phyloP scores from a whole-genome alignment of 2,797 vertebrate genomes.

The Mycteria americana region DNA sequence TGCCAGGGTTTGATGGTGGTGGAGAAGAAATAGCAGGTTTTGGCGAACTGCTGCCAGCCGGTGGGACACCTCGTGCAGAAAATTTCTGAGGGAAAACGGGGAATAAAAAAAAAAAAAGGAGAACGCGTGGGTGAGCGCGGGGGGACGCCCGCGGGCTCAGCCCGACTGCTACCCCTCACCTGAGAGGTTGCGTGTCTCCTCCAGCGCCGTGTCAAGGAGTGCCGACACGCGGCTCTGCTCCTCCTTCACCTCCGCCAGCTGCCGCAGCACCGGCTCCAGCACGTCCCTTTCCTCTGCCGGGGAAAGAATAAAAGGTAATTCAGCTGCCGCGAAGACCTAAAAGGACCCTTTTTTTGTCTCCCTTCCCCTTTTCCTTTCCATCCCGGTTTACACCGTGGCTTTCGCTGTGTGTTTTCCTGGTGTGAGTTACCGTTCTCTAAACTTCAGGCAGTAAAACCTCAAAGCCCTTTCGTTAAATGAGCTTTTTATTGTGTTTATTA shows the following conservation, averaged over 20 bases:
- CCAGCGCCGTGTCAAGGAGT: rapidly evolving
- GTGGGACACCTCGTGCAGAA: background rate
- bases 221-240: rapidly evolving
- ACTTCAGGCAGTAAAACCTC: background rate
- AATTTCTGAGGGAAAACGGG: background rate
- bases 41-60: background rate
- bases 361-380: background rate
- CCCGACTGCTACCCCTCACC: background rate
- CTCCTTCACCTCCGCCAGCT: background rate
- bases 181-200: background rate
- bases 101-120: no score
- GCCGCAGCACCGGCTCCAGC: background rate
- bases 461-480: background rate
- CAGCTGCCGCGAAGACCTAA: background rate
- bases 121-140: rapidly evolving
- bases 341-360: rapidly evolving
- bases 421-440: rapidly evolving
- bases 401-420: background rate
- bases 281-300: background rate
- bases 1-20: rapidly evolving
- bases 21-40: background rate
- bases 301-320: background rate
- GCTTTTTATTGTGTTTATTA: background rate
- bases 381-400: background rate
- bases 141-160: background rate